Percentiles rank a stretch among this genome's conserved stretches.
These are phyloP conservation scores for Anguilla japonica DNA, from an alignment of 2,113 vertebrate species.

Conservation along the genomic window DNA sequence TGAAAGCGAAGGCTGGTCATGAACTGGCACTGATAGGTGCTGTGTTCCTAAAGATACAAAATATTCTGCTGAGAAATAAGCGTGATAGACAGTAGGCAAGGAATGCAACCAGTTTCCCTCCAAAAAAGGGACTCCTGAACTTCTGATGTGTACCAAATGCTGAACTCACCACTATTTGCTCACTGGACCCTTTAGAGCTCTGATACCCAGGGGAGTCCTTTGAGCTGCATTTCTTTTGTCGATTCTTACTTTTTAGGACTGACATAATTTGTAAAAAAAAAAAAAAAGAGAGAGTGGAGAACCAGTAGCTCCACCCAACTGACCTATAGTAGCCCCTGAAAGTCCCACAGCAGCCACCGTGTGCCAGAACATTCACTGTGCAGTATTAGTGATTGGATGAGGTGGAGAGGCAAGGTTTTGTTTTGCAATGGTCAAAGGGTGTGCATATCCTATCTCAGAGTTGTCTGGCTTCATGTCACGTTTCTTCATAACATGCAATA, in stretches of 20 bases:
- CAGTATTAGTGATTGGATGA: neutral
- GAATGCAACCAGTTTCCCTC: constrained; percentile 46
- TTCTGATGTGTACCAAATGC: constrained; percentile 16
- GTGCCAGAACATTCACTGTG: neutral
- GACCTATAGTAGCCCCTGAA: neutral
- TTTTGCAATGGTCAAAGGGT: neutral
- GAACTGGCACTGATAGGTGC: neutral
- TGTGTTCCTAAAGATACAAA: constrained; percentile 49
- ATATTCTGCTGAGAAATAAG: constrained; percentile 31
- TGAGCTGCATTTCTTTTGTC: neutral
- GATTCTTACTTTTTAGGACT: neutral
- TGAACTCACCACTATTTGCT: neutral
- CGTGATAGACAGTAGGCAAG: constrained; percentile 45
- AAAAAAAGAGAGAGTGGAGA: neutral
- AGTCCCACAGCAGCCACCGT: too few species aligned
- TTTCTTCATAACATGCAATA: neutral
- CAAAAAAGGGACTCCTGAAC: constrained; percentile 24
- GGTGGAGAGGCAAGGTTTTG: neutral
- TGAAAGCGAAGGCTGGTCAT: constrained; percentile 30
- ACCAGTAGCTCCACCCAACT: neutral
- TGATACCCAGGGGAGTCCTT: too few species aligned
- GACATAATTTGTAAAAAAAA: neutral
- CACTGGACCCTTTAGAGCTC: too few species aligned
- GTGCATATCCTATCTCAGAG: too few species aligned
- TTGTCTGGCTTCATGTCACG: neutral